These are phyloP conservation scores for Matsumyia berberina DNA, from an alignment of 2,888 invertebrate species.

Conservation along the genomic window DNA sequence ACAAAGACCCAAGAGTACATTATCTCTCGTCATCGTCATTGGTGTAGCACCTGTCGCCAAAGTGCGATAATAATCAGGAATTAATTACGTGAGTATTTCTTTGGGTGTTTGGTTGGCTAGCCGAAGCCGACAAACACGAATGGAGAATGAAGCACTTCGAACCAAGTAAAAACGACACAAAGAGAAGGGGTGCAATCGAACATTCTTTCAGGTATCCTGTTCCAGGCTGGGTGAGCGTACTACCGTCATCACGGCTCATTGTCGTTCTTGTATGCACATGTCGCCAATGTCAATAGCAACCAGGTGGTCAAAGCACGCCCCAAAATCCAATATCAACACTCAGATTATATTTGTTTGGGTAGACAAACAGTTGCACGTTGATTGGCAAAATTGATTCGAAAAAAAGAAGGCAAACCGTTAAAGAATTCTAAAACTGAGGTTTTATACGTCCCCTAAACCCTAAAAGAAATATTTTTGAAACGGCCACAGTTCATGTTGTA, in stretches of 20 bases:
- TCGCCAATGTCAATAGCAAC: constrained; percentile 59
- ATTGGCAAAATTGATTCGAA: constrained; percentile 54
- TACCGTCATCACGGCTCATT: constrained; percentile 39
- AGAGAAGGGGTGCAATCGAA: constrained; percentile 60
- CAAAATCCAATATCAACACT: constrained; percentile 46
- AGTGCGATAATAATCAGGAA: constrained; percentile 73
- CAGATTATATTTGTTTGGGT: constrained; percentile 64
- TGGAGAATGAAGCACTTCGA: constrained; percentile 46
- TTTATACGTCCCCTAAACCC: neutral
- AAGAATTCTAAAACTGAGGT: neutral
- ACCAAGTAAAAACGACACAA: constrained; percentile 7
- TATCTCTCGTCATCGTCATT: constrained; percentile 19
- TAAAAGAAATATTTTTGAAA: too few species aligned
- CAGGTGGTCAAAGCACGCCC: constrained; percentile 68
- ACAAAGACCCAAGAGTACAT: constrained; percentile 41
- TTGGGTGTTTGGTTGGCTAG: constrained; percentile 57
- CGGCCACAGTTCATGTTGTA: too few species aligned
- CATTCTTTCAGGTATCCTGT: constrained; percentile 63
- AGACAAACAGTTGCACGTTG: constrained; percentile 61
- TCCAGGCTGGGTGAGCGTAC: constrained; percentile 17
- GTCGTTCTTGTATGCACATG: constrained; percentile 40
- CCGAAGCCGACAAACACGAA: constrained; percentile 50
- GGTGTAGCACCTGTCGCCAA: constrained; percentile 69
- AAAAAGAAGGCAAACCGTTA: constrained; percentile 3
- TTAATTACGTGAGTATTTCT: constrained; percentile 70